A percentile compares a stretch with the other conserved stretches of the same genome.
Conservation (phyloP, 2,113 vertebrate genomes). For the Rhinoptilus africanus region DNA sequence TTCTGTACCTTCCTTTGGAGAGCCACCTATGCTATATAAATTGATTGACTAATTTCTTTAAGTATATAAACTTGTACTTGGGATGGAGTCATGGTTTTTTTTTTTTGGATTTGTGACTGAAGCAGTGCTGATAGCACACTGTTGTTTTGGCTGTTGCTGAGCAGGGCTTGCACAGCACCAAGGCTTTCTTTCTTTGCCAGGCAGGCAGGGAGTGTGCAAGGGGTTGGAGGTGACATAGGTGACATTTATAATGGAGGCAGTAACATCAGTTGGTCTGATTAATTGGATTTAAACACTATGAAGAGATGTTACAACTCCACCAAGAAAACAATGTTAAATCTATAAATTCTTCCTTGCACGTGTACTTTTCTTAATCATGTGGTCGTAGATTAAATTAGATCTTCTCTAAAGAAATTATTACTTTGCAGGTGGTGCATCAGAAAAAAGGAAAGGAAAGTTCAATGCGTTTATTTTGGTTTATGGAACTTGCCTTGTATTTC, state of each 20-base stretch:
- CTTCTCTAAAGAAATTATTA: not conserved
- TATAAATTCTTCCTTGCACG: not conserved
- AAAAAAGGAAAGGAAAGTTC: not conserved
- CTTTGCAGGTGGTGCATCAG: not conserved
- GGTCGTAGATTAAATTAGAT: not conserved
- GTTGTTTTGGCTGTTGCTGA: not conserved
- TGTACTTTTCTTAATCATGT: not conserved
- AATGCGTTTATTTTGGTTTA: not conserved
- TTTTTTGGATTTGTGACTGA: not conserved
- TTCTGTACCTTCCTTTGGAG: not conserved
- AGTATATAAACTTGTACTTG: not conserved
- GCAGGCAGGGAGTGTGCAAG: not conserved
- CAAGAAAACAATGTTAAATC: not conserved
- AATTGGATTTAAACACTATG: not conserved
- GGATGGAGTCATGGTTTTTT: not conserved
- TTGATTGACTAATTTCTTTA: not conserved
- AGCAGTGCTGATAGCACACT: not conserved
- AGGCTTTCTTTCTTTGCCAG: not conserved
- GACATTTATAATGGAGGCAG: not conserved
- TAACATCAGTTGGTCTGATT: not conserved
- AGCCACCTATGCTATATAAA: not conserved
- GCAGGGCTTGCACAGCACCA: not conserved
- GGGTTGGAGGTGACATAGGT: not conserved
- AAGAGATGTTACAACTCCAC: not conserved
- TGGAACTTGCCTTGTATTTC: not conserved